phyloP scores from a whole-genome alignment of 2,888 invertebrate genomes.

The Pemphredon lugubris region DNA sequence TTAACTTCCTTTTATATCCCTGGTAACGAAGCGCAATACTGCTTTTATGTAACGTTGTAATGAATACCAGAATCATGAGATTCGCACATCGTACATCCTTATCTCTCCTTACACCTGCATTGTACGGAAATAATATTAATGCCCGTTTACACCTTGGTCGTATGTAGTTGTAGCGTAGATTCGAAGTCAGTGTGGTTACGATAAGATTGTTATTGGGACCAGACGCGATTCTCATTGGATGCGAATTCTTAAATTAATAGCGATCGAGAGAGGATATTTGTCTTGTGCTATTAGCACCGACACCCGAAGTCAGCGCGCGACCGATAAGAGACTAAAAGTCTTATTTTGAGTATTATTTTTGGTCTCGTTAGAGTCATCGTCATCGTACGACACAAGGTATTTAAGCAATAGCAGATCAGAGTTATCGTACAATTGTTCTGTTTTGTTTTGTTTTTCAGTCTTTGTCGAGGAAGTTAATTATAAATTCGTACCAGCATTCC shows the following conservation, averaged over 20 bases:
- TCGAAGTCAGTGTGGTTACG: too few species aligned
- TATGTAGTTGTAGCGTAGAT: too few species aligned
- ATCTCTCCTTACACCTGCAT: constrained; percentile 20
- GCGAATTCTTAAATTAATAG: constrained; percentile 25
- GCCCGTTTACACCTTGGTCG: constrained; percentile 54
- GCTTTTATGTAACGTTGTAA: constrained; percentile 19
- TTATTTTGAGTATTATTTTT: constrained; percentile 11
- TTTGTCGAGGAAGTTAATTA: constrained; percentile 56
- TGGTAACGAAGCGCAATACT: constrained; percentile 35
- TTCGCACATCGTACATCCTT: constrained; percentile 2
- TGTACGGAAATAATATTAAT: constrained; percentile 50
- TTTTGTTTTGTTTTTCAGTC: too few species aligned
- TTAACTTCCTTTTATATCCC: too few species aligned
- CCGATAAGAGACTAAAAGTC: constrained; percentile 2
- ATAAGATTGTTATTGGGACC: too few species aligned
- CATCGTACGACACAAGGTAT: constrained; percentile 49
- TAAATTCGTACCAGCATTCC: constrained; percentile 2
- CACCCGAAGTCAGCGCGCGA: constrained; percentile 33
- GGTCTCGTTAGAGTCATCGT: constrained; percentile 57
- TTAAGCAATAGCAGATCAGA: constrained; percentile 24
- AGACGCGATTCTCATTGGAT: constrained; percentile 8
- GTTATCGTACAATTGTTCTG: constrained; percentile 50
- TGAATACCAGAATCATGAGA: constrained; percentile 18
- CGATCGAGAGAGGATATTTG: constrained; percentile 32
- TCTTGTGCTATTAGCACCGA: constrained; percentile 37